A percentile compares a stretch with the other conserved stretches of the same genome.
phyloP scores from a whole-genome alignment of 2,888 invertebrate species.

The Vesta saturnalis region DNA sequence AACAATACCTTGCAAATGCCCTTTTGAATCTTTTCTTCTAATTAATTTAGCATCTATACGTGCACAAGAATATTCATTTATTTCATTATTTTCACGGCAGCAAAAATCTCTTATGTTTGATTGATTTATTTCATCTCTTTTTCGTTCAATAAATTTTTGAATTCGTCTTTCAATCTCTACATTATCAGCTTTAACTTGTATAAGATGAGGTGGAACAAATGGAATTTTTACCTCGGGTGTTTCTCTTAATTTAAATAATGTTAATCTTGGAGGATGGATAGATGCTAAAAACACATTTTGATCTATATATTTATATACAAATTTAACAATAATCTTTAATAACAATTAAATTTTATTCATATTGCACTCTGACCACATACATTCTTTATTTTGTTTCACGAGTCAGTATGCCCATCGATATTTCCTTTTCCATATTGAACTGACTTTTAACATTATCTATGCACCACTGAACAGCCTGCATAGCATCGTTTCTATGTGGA shows the following conservation, averaged over 20 bases:
- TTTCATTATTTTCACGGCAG: conserved; percentile 48
- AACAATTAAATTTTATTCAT: conserved; percentile 2
- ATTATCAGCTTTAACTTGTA: conserved; percentile 76
- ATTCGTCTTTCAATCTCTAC: conserved; percentile 76
- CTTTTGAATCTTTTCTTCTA: conserved; percentile 77
- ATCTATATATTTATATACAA: not conserved
- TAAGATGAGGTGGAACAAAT: conserved; percentile 62
- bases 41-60: conserved; percentile 78
- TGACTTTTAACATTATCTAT: conserved; percentile 86
- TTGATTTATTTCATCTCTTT: conserved; percentile 78
- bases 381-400: conserved; percentile 87
- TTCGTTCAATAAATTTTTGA: conserved; percentile 77
- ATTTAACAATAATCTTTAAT: not conserved
- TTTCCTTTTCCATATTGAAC: conserved; percentile 98
- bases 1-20: conserved; percentile 78
- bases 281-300: conserved; percentile 64
- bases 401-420: conserved; percentile 69
- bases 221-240: conserved; percentile 52
- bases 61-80: conserved; percentile 74
- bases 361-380: conserved; percentile 73
- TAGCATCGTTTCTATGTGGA: conserved; percentile 83
- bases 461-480: conserved; percentile 83
- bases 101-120: conserved; percentile 73
- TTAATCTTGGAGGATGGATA: conserved; percentile 42
- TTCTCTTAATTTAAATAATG: conserved; percentile 46